Base-by-base conservation (phyloP, 2,113 vertebrate species). In the Himantopus leucocephalus region DNA sequence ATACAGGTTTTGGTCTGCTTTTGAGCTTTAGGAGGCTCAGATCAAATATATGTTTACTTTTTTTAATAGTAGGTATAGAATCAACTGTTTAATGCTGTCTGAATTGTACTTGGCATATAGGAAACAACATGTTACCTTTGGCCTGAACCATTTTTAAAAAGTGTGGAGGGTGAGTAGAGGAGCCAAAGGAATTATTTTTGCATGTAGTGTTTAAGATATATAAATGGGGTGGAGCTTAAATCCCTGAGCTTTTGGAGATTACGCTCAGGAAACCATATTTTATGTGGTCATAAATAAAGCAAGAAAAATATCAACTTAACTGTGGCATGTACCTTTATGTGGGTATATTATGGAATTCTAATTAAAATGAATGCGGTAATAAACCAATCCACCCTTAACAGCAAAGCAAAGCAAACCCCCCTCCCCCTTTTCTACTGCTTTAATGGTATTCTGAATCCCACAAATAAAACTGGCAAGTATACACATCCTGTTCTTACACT, bases 201-300 rank as follows among this genome's bases (percentile, higher is more conserved):
- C 56, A 41, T 52, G 73, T 81, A 87, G 58, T 66, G 53, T 56
- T 96, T 89, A 94, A 92, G 86, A 80, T 91, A 94, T 85, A 94
- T 95, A 95, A 95, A 96, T 79, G 70, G 87, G 96, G 96, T 97
- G 94, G 96, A 94, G 89, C 79, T 95, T 96, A 96, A 97, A 96
- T 86, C 91, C 96, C 80, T 80, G 89, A 88, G 83, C 81, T 96
- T 92, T 78, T 91, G 87, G 88, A 97, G 92, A 96, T 97, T 97
- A 93, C 92, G 73, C 64, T 95, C 96, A 96, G 94, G 96, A 98
- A 98, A 93, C 94, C 94, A 78, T 97, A 91, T 80, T 98, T 98
- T 95, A 96, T 96, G 94, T 96, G 92, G 92, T 84, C 96, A 92
- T 97, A 97, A 97, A 98, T 98, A 96, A 97, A 96, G 88, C 83